Evolutionary conservation across 2,888 invertebrate species (phyloP), one percentile per base, ranked within the genome.

Genomic region (Ptychoptera albimana): DNA sequence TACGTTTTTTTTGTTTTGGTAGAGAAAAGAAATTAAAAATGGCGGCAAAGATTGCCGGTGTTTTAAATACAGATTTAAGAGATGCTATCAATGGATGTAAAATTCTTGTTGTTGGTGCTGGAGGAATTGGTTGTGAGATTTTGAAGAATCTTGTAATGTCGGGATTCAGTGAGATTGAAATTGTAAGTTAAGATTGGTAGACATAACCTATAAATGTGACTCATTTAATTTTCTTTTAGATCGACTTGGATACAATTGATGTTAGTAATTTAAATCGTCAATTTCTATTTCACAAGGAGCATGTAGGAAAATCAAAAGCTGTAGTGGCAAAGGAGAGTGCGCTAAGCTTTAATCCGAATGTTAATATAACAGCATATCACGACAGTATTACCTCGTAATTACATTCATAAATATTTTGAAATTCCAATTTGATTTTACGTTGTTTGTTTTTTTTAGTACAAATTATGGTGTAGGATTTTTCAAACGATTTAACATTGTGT

Each of bases 161-260:
- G 50, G 97, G 97, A 50, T 98, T 97, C 61, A 75, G 75, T 36
- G 73, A 91, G 53, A 91, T 99, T 55, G 87, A 92, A 72, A 84
- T 98, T 58, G 97, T 96, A 74, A 71, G 84, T 74, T 35, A 15
- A 14, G 12, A n/a, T 40, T 2, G 14, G 12, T 8, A 8, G 14
- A 13, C 31, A 13, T 11, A 37, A 37, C 13, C 10, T 37, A 37
- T 37, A 13, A 9, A 23, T 11, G 13, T 40, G 39, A n/a, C 14
- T 35, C 6, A 37, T 46, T 44, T 10, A 16, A 9, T 43, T 48
- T 48, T 51, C 52, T 78, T 79, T 52, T 69, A 97, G 96, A 91
- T 99, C 66, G 98, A 99, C 73, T 74, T 99, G 61, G 98, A 99
- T 63, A 98, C 97, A 0, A 99, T 99, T 61, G 98, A 99, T 69